phyloP scores from a whole-genome alignment of 35 echinoderm and acorn worm genomes.

The Strongylocentrotus purpuratus region DNA sequence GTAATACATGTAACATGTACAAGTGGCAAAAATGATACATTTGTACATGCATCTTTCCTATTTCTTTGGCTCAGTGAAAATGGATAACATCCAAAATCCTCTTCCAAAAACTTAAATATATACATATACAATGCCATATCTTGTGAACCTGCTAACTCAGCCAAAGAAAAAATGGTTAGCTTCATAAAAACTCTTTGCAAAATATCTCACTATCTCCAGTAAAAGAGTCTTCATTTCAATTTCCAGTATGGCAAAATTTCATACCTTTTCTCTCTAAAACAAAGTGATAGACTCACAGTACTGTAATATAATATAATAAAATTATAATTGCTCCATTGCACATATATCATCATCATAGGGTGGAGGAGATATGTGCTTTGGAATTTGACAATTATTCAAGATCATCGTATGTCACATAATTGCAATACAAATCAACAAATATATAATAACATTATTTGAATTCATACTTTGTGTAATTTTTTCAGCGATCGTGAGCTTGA shows the following conservation, averaged over 20 bases:
- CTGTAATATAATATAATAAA: background rate
- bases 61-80: background rate
- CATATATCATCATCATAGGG: background rate
- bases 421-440: background rate
- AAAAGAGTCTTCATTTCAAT: background rate
- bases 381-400: background rate
- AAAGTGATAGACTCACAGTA: background rate
- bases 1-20: background rate
- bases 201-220: background rate
- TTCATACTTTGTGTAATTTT: background rate
- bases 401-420: background rate
- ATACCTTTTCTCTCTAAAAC: background rate
- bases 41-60: background rate
- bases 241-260: background rate
- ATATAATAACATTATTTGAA: background rate
- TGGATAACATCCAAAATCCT: background rate
- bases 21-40: background rate
- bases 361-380: background rate
- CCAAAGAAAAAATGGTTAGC: background rate
- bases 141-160: background rate
- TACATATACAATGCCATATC: background rate
- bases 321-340: background rate
- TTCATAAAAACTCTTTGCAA: background rate
- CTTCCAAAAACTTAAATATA: slow-evolving; percentile 12
- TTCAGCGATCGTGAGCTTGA: background rate